These are phyloP conservation scores for Dicycla oo DNA, from an alignment of 2,888 invertebrate genomes.

Conservation along the genomic window DNA sequence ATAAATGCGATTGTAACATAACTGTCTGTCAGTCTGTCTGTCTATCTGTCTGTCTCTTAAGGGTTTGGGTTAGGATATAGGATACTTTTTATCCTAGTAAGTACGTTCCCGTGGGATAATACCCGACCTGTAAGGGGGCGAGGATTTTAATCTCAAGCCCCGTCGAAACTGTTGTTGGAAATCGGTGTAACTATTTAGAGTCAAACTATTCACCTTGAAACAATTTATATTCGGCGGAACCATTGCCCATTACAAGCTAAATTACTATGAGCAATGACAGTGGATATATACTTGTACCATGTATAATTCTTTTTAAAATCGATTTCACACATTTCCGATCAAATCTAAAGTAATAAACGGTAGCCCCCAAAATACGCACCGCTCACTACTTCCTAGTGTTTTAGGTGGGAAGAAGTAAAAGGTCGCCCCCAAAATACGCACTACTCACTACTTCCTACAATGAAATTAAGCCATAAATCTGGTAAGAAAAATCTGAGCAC, in stretches of 20 bases:
- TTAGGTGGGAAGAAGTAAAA: too few relatives aligned
- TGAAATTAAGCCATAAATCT: too few relatives aligned
- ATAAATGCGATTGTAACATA: neutral
- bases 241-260: constrained; percentile 1
- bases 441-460: too few relatives aligned
- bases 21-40: neutral
- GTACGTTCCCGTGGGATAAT: neutral
- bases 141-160: neutral
- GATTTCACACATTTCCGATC: neutral
- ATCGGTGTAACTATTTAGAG: neutral
- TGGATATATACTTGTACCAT: too few relatives aligned
- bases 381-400: too few relatives aligned
- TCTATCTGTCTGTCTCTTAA: neutral
- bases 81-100: neutral
- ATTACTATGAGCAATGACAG: neutral
- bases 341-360: too few relatives aligned
- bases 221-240: constrained; percentile 13
- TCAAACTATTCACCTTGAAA: constrained; percentile 27
- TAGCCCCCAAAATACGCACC: too few relatives aligned
- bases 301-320: neutral
- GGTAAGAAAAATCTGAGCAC: too few relatives aligned
- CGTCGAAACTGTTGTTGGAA: too few relatives aligned
- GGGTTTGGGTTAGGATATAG: too few relatives aligned
- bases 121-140: accelerated
- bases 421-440: too few relatives aligned